These are phyloP conservation scores for Anoplopoma fimbria DNA, from an alignment of 2,113 vertebrate genomes.

Conservation along the genomic window DNA sequence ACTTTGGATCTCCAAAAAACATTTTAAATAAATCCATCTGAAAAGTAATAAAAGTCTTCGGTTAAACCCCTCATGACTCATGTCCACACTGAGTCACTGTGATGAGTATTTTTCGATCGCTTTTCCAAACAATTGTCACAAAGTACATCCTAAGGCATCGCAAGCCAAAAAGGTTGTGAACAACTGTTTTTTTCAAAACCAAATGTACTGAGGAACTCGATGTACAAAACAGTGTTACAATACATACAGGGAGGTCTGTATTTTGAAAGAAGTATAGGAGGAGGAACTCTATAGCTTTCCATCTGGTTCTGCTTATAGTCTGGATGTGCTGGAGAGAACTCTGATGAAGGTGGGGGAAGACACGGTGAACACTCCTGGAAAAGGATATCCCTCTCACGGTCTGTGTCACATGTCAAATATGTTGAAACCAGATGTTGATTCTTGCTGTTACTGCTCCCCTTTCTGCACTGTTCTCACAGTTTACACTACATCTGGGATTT, in stretches of 20 bases:
- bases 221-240: not conserved
- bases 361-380: conserved; percentile 54
- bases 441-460: conserved; percentile 12
- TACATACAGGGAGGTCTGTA: conserved; percentile 44
- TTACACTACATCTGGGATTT: conserved; percentile 14
- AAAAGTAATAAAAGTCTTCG: not conserved
- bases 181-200: not conserved
- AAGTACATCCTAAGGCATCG: not conserved
- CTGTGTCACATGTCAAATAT: conserved; percentile 62
- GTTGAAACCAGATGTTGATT: conserved; percentile 74
- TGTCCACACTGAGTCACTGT: not conserved
- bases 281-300: conserved; percentile 48
- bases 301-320: conserved; percentile 73
- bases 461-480: conserved; percentile 20
- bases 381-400: conserved; percentile 11
- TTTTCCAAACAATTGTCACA: not conserved
- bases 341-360: conserved; percentile 46
- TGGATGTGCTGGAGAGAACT: conserved; percentile 49
- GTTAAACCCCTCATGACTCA: not conserved
- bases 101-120: not conserved
- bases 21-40: not conserved
- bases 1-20: not conserved
- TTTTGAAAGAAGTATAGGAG: conserved; percentile 21
- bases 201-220: not conserved
- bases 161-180: not conserved